Evolutionary conservation across 2,797 vertebrate species (phyloP).

Genomic region (Psittacula derbiana): DNA sequence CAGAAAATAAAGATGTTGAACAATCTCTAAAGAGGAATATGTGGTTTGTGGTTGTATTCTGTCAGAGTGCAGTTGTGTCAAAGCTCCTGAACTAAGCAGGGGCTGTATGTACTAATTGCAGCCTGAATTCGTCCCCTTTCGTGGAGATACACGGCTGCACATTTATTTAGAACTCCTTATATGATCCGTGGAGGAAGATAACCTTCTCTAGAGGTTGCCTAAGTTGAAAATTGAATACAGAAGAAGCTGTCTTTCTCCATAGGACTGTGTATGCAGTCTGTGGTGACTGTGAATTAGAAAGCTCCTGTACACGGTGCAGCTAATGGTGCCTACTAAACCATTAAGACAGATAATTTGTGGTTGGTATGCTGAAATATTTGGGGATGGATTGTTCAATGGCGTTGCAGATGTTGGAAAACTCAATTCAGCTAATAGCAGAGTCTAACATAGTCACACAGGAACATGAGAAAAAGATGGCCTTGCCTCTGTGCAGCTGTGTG

Average conservation of each 20-base stretch:
- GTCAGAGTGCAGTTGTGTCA: background rate
- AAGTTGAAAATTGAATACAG: background rate
- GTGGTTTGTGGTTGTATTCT: background rate
- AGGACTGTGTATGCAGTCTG: background rate
- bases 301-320: background rate
- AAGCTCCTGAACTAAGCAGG: background rate
- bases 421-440: background rate
- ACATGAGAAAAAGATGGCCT: background rate
- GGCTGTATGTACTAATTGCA: background rate
- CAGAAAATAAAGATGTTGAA: background rate
- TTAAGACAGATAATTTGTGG: background rate
- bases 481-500: background rate
- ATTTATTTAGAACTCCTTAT: background rate
- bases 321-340: background rate
- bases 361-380: background rate
- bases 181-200: background rate
- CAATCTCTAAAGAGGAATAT: background rate
- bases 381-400: background rate
- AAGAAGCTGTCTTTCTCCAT: background rate
- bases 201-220: background rate
- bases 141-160: background rate
- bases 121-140: background rate
- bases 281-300: background rate
- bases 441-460: background rate
- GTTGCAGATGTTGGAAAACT: background rate